These are phyloP conservation scores for Nesogale talazaci DNA, from an alignment of 2,113 vertebrate species.

Conservation along the genomic window DNA sequence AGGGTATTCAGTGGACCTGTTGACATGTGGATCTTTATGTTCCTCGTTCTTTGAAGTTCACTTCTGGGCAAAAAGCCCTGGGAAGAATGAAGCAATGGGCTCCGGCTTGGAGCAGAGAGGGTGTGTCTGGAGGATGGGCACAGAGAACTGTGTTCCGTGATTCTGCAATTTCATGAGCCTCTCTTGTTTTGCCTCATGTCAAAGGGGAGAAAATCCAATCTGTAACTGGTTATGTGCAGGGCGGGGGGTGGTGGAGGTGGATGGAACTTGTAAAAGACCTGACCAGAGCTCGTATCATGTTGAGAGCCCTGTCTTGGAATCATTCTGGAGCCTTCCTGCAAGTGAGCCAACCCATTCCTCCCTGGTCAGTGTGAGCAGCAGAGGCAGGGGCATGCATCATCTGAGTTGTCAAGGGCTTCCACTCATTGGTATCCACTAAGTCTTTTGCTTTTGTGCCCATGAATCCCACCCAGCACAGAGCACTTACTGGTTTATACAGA, in stretches of 20 bases:
- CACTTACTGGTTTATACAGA: background rate
- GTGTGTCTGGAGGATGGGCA: conserved; percentile 42
- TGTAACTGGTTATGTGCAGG: conserved; percentile 37
- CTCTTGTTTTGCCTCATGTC: conserved; percentile 42
- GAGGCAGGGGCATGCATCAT: background rate
- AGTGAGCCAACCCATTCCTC: background rate
- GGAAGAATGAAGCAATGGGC: background rate
- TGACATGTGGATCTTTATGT: conserved; percentile 13
- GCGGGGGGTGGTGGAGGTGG: background rate
- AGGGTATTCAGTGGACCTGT: conserved; percentile 27
- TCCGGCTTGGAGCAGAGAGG: conserved; percentile 25
- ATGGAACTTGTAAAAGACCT: background rate
- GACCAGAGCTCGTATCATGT: background rate
- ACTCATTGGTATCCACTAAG: conserved; percentile 34
- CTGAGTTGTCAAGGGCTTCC: background rate
- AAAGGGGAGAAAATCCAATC: background rate
- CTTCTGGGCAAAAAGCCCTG: conserved; percentile 41
- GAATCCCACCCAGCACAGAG: background rate
- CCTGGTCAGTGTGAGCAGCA: background rate
- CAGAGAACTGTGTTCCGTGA: background rate
- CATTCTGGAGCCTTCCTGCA: background rate
- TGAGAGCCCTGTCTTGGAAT: conserved; percentile 29
- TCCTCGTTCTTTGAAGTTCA: conserved; percentile 63
- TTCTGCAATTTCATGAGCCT: conserved; percentile 56
- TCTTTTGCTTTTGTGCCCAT: background rate